A percentile compares a stretch with the other conserved stretches of the same genome.
Conservation (phyloP, 2,113 vertebrate genomes). For the Indri indri region DNA sequence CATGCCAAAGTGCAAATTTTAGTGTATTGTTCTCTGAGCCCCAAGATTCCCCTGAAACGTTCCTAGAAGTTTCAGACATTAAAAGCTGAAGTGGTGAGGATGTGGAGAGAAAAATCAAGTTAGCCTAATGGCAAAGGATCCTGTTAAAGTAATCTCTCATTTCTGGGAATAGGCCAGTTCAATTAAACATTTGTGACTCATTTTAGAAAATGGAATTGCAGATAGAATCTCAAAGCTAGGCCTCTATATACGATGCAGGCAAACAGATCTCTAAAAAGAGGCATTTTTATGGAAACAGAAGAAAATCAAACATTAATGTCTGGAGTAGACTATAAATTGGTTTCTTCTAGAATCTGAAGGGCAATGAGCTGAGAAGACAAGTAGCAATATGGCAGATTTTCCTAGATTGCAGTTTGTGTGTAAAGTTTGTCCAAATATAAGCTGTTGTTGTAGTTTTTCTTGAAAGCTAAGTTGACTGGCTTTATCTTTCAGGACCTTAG, state of each 20-base stretch:
- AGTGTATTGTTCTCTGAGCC: not conserved
- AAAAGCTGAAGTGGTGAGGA: not conserved
- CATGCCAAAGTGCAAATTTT: not conserved
- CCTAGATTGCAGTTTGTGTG: not conserved
- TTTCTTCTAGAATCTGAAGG: not conserved
- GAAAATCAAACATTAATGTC: not conserved
- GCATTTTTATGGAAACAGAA: not conserved
- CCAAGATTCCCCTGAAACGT: not conserved
- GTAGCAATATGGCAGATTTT: not conserved
- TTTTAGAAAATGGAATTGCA: not conserved
- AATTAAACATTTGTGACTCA: not conserved
- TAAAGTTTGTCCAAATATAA: not conserved
- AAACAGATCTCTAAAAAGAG: not conserved
- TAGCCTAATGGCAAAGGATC: not conserved
- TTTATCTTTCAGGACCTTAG: not conserved
- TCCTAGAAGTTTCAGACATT: not conserved
- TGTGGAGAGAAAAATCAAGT: not conserved
- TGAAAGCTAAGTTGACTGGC: not conserved
- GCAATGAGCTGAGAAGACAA: not conserved
- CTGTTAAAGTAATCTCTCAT: not conserved
- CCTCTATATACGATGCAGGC: not conserved
- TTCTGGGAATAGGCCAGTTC: not conserved
- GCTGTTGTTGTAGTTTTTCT: not conserved
- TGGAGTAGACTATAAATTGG: not conserved
- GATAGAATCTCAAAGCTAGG: not conserved